Base-by-base conservation (phyloP, 1,140 invertebrate species). In the Diuraphis noxia region DNA sequence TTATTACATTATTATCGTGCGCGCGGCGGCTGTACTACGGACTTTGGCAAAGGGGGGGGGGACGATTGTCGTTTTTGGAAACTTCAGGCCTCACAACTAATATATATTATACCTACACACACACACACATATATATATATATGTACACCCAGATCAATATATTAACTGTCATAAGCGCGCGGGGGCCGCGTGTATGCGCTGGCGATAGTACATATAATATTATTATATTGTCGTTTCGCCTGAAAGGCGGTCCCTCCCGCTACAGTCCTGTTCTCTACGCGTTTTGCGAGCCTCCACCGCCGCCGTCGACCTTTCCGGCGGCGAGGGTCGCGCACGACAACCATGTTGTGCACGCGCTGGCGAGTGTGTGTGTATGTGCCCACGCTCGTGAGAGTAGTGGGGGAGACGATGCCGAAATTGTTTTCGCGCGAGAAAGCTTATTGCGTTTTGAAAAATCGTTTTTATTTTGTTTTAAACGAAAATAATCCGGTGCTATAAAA, bases 171-270 rank as follows among this genome's bases (percentile, higher is more conserved):
- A 43, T 84, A 40, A 85, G 41, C 40, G 82, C 30, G 41, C 38
- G 40, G 30, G 40, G 82, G 81, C 81, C 81, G 79, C 23, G 21
- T 81, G 38, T 81, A 85, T 13, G 81, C 40, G 81, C 38, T 41
- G 40, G 38, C 40, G 81, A 46, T 49, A 43, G 41, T 84, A n/a
- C n/a, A n/a, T n/a, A 84, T 84, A 38, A 34, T 43, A n/a, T 43
- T 84, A 84, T 84, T 41, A 79, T 79, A 81, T 81, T 81, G 46
- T 86, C 36, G 41, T 86, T 86, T 52, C 34, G 85, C 43, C 84
- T n/a, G 85, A 36, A 38, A 86, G 85, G 85, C 85, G 85, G 85
- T 86, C 84, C 84, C 84, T 49, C 40, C 38, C 43, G 43, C 43
- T 46, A 46, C 46, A 21, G 13, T 72, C 56, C 56, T 72, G 4